Conservation (phyloP, 2,797 vertebrate genomes). For the Ctenopoma multispine region DNA sequence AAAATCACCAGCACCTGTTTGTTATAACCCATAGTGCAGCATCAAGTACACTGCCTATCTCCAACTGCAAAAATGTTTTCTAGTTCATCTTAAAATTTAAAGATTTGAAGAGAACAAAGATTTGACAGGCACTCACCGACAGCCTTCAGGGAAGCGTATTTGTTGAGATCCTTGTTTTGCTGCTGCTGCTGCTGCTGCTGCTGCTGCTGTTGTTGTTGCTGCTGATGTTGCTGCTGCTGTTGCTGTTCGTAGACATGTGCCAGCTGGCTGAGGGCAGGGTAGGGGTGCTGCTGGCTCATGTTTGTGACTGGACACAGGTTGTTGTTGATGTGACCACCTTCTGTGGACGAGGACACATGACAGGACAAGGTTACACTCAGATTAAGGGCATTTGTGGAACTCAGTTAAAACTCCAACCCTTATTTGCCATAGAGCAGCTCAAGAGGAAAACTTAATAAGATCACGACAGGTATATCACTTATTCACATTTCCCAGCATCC, state of each 20-base stretch:
- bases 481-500: not conserved
- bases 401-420: not conserved
- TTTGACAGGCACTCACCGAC: constrained; percentile 89
- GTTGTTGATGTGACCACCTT: constrained; percentile 94
- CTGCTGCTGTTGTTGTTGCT: constrained; percentile 49
- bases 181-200: constrained; percentile 59
- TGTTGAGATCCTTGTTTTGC: constrained; percentile 94
- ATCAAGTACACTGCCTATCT: not conserved
- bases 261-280: constrained; percentile 93
- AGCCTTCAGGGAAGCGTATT: constrained; percentile 96
- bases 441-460: not conserved
- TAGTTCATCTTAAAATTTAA: not conserved
- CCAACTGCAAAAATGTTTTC: constrained; percentile 7
- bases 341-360: constrained; percentile 77
- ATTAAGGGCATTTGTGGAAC: not conserved
- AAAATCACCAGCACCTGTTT: not conserved
- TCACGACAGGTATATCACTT: not conserved
- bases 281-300: constrained; percentile 92
- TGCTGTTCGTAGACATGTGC: constrained; percentile 95
- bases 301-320: constrained; percentile 87
- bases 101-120: constrained; percentile 8
- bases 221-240: constrained; percentile 68
- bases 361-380: constrained; percentile 33
- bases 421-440: not conserved
- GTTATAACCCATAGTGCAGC: not conserved